Evolutionary conservation across 2,888 invertebrate genomes (phyloP).

Genomic region (Boloria euphrosyne): DNA sequence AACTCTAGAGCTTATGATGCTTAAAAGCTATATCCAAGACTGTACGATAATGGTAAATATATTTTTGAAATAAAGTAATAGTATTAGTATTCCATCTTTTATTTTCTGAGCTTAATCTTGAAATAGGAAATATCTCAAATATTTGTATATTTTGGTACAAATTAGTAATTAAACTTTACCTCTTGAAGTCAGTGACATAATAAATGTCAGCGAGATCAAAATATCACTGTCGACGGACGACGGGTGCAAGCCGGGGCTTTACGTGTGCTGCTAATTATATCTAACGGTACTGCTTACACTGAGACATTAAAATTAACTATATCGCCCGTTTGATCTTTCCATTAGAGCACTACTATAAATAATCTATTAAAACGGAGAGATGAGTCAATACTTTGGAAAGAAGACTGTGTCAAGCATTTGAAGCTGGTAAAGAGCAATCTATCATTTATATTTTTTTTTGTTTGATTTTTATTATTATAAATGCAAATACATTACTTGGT

Average conservation of each 20-base stretch:
- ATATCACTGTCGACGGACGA: constrained; percentile 58
- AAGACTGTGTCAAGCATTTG: constrained; percentile 19
- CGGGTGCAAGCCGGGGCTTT: constrained; percentile 57
- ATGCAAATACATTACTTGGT: background rate
- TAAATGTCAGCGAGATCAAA: constrained; percentile 74
- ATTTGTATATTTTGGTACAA: background rate
- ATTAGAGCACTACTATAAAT: constrained; percentile 77
- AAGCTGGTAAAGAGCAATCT: background rate
- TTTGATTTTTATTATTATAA: background rate
- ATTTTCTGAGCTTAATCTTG: too few species aligned
- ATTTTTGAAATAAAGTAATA: too few species aligned
- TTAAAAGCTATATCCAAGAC: background rate
- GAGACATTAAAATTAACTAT: constrained; percentile 81
- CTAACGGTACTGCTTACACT: constrained; percentile 71
- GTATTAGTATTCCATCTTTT: too few species aligned
- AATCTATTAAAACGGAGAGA: constrained; percentile 68
- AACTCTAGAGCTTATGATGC: constrained; percentile 7
- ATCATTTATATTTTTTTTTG: background rate
- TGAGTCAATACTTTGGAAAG: constrained; percentile 59
- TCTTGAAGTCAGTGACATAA: constrained; percentile 62
- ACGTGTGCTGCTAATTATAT: constrained; percentile 78
- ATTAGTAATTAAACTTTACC: constrained; percentile 1
- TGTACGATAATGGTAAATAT: too few species aligned
- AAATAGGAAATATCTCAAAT: background rate
- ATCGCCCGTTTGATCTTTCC: constrained; percentile 79